These are phyloP conservation scores for Punctoribates punctum DNA, from an alignment of 2,888 invertebrate species.

Conservation along the genomic window DNA sequence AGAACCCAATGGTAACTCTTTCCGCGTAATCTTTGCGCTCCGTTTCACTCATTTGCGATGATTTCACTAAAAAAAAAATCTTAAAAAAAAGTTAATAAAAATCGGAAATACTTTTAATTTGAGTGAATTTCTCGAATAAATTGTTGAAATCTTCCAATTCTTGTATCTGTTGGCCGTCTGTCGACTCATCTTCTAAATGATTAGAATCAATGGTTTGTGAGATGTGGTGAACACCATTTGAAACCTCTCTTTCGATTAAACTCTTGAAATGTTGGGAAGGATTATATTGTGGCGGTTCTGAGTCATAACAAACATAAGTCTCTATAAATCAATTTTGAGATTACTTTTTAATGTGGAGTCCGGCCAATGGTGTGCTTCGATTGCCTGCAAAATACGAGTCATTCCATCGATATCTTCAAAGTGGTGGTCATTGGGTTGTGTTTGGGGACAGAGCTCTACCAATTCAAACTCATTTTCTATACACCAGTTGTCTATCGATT, in stretches of 20 bases:
- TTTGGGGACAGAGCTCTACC: constrained; percentile 63
- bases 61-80: constrained; percentile 55
- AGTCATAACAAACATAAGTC: neutral
- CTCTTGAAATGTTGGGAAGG: neutral
- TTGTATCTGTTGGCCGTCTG: neutral
- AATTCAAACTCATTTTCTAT: constrained; percentile 65
- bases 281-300: neutral
- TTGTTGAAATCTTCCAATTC: constrained; percentile 59
- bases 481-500: constrained; percentile 63
- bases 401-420: constrained; percentile 64
- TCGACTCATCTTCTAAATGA: neutral
- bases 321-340: neutral
- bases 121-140: constrained; percentile 63
- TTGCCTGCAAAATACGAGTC: constrained; percentile 65
- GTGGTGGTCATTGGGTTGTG: constrained; percentile 54
- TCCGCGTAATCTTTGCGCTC: constrained; percentile 68
- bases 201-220: neutral
- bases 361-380: constrained; percentile 70
- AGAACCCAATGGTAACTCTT: constrained; percentile 65
- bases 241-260: neutral
- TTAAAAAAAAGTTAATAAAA: neutral
- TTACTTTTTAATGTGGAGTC: neutral
- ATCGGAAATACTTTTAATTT: constrained; percentile 61
- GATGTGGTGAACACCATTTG: too few species aligned
- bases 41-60: constrained; percentile 61